phyloP scores from a whole-genome alignment of 2,113 vertebrate species.

The Stomatorhinus ivindoensis region DNA sequence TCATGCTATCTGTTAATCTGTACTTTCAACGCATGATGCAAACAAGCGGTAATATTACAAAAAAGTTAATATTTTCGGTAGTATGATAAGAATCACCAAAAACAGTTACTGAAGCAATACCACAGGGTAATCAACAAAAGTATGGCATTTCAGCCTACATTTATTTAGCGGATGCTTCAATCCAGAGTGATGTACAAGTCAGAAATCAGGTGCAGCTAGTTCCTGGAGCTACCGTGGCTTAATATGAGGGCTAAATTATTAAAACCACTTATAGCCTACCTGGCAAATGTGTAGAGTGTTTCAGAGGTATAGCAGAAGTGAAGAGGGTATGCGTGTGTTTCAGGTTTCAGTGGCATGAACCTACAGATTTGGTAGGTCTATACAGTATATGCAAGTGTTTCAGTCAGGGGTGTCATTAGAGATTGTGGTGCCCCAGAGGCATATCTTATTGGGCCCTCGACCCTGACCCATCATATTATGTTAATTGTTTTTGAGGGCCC shows the following conservation, averaged over 20 bases:
- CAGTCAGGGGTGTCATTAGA: background rate
- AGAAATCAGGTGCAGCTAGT: background rate
- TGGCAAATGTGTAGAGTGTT: background rate
- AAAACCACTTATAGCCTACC: no score
- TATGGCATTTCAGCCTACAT: background rate
- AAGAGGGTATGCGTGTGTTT: background rate
- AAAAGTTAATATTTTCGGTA: background rate
- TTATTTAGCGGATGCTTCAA: background rate
- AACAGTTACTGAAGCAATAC: background rate
- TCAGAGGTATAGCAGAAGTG: background rate
- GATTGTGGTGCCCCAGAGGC: background rate
- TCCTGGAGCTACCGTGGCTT: background rate
- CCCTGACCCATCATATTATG: background rate
- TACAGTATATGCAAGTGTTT: background rate
- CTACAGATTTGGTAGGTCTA: background rate
- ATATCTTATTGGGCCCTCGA: background rate
- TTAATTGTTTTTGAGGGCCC: background rate
- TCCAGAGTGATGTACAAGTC: background rate
- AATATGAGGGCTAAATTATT: background rate
- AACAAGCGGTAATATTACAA: background rate
- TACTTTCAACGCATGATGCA: background rate
- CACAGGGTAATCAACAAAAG: background rate
- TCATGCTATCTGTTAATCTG: background rate
- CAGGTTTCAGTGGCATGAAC: background rate
- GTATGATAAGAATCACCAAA: background rate